Evolutionary conservation across 2,797 vertebrate genomes (phyloP), one percentile per base, ranked within the genome.

Genomic region (Molossus alvarezi): DNA sequence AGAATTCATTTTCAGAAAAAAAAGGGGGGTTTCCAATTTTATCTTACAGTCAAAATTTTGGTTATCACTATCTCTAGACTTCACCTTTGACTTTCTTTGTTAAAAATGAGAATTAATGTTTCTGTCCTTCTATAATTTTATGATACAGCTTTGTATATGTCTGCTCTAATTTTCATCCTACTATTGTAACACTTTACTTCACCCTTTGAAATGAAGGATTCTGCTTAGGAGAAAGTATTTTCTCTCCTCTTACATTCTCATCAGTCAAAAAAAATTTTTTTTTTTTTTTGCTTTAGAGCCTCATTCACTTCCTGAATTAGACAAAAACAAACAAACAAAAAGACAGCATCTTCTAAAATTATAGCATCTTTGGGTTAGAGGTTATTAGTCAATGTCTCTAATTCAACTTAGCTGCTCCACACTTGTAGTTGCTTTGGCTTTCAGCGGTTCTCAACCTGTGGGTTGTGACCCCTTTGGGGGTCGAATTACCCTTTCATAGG

Each of bases 231-330:
- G 14, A 75, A 77, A 48, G 75, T 64, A 4, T 91, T 87, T 77
- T 15, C 20, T 92, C 21, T 77, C 5, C 69, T 89, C 94, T 77
- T 53, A 77, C 21, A 86, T 91, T 90, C 75, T 89, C 57, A 92
- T 45, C 37, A 72, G 41, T 33, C 92, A 90, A 94, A 90, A 92
- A 45, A 45, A 45, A 45, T 3, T 45, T 21, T 69, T 84, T 85
- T 95, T 71, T 88, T 81, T 95, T 41, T 94, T 73, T 90, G 83
- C 73, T 69, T 96, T 69, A 86, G 41, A 95, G 64, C 58, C 13
- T 91, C 33, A 85, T 58, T 83, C 51, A 86, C 53, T 83, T 92
- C 75, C 37, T 71, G 13, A 90, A 81, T 85, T 88, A 77, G 41
- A 29, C 29, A 87, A 14, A 80, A 82, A 75, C 37, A 90, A 45